These are phyloP conservation scores for Danio jaintianensis DNA, from an alignment of 2,797 vertebrate species.

Conservation along the genomic window DNA sequence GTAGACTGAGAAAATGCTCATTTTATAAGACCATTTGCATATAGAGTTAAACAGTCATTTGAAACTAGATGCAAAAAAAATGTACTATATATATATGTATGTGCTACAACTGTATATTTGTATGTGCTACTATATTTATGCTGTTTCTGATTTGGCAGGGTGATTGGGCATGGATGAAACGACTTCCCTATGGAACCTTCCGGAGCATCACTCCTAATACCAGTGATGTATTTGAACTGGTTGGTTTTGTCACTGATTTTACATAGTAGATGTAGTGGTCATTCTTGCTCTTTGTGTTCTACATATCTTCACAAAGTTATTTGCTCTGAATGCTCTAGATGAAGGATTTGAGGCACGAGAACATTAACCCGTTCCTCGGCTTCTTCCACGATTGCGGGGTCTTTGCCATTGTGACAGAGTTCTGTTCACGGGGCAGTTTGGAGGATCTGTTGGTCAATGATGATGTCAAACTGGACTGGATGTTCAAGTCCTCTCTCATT, in stretches of 20 bases:
- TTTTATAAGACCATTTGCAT: too few relatives aligned
- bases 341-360: constrained; percentile 90
- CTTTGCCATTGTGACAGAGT: constrained; percentile 89
- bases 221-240: constrained; percentile 80
- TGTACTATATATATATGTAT: neutral
- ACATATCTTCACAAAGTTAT: neutral
- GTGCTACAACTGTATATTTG: neutral
- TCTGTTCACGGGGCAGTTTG: constrained; percentile 89
- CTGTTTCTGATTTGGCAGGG: constrained; percentile 68
- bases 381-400: constrained; percentile 90
- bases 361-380: constrained; percentile 88
- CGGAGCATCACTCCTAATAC: constrained; percentile 76
- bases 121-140: too few relatives aligned
- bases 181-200: constrained; percentile 78
- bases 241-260: constrained; percentile 54
- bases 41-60: too few relatives aligned
- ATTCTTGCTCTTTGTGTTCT: neutral
- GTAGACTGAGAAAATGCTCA: too few relatives aligned
- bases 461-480: constrained; percentile 92
- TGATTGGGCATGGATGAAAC: constrained; percentile 86
- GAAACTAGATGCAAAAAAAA: too few relatives aligned
- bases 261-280: neutral
- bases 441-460: constrained; percentile 88
- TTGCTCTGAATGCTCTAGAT: constrained; percentile 76
- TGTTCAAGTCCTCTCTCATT: constrained; percentile 93